Conservation (phyloP, 2,113 vertebrate genomes). For the Mungos mungo region DNA sequence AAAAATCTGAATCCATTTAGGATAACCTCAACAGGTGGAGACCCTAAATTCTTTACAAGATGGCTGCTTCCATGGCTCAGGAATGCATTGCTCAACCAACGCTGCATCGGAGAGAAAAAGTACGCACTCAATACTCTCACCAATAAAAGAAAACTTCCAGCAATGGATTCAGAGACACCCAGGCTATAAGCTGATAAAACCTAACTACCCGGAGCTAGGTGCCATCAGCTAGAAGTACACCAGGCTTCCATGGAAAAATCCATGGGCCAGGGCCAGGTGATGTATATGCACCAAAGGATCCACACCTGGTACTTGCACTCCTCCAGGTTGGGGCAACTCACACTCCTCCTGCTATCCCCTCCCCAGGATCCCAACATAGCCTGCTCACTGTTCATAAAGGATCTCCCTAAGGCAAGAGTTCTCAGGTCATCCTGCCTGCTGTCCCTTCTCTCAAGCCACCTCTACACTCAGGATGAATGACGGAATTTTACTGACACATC, state of each 20-base stretch:
- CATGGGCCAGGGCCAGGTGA: background rate
- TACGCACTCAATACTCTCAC: background rate
- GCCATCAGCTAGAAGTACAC: background rate
- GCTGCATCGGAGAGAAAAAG: background rate
- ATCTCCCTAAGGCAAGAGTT: background rate
- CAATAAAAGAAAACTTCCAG: background rate
- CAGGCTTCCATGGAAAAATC: background rate
- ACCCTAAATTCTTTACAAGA: background rate
- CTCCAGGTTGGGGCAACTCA: background rate
- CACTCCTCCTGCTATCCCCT: background rate
- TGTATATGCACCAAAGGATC: accelerated
- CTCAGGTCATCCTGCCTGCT: background rate
- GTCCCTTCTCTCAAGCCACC: background rate
- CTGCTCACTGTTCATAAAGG: background rate
- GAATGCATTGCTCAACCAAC: background rate
- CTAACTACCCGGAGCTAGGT: background rate
- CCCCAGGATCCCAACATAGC: background rate
- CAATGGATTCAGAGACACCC: background rate
- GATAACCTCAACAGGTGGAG: background rate
- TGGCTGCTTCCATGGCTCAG: background rate
- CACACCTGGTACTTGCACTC: background rate
- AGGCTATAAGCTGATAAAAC: background rate
- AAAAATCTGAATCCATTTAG: background rate
- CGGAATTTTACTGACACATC: background rate
- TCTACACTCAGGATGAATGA: background rate